These are phyloP conservation scores for Pentalonia nigronervosa DNA, from an alignment of 1,140 invertebrate genomes.

Conservation along the genomic window DNA sequence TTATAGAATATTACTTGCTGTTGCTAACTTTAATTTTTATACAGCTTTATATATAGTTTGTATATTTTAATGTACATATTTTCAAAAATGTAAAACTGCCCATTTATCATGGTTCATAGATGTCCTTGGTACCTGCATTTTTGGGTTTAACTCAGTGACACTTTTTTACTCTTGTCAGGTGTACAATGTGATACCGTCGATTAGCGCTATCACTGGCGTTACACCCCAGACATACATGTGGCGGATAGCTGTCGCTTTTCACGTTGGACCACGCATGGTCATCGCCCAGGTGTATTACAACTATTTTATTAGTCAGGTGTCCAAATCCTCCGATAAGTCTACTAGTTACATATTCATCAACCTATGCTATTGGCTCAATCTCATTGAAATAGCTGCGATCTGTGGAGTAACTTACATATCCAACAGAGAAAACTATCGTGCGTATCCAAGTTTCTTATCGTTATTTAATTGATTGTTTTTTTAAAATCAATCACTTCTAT, in stretches of 20 bases:
- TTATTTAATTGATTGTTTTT: not conserved
- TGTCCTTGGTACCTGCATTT: not conserved
- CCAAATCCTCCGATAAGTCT: not conserved
- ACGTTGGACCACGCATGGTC: slow-evolving; percentile 85
- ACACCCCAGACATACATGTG: slow-evolving; percentile 91
- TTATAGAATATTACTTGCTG: not conserved
- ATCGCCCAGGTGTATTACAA: slow-evolving; percentile 84
- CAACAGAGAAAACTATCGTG: slow-evolving; percentile 93
- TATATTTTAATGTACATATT: not conserved
- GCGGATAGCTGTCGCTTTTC: slow-evolving; percentile 88
- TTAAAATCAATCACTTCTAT: not conserved
- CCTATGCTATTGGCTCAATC: slow-evolving; percentile 83
- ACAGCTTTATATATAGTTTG: not conserved
- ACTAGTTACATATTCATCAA: slow-evolving; percentile 68
- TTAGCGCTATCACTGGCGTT: slow-evolving; percentile 89
- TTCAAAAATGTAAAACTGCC: not conserved
- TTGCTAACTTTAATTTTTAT: not conserved
- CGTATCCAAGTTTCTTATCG: slow-evolving; percentile 66
- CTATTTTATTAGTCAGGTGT: slow-evolving; percentile 72
- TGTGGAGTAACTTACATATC: slow-evolving; percentile 91
- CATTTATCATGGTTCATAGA: not conserved
- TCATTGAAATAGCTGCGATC: slow-evolving; percentile 82
- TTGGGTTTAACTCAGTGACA: not conserved
- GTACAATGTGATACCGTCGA: slow-evolving; percentile 89
- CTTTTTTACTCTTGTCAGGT: slow-evolving; percentile 71